Percentiles rank a stretch among this genome's conserved stretches.
Conservation (phyloP, 2,113 vertebrate species). For the Stigmatopora argus region DNA sequence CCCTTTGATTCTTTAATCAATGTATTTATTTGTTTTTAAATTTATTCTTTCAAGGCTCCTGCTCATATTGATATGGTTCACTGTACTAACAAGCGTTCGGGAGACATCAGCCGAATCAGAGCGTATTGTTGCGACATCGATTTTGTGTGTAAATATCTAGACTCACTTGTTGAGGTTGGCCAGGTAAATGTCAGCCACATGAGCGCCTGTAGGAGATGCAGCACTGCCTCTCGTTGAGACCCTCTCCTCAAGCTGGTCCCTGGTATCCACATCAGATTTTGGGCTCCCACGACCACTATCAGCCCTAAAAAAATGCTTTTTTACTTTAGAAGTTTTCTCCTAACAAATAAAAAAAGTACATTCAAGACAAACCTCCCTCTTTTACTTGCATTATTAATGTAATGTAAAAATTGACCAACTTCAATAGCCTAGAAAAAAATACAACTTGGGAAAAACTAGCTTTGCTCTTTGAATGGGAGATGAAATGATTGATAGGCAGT, state of each 20-base stretch:
- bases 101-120: no score
- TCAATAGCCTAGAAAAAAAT: not conserved
- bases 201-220: constrained; percentile 87
- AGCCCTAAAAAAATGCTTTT: constrained; percentile 64
- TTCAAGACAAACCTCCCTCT: not conserved
- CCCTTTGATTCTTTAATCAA: no score
- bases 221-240: constrained; percentile 85
- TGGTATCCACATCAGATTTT: constrained; percentile 85
- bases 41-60: no score
- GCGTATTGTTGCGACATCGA: no score
- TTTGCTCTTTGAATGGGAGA: not conserved
- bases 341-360: not conserved
- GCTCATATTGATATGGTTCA: no score
- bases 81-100: no score
- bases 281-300: constrained; percentile 89
- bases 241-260: constrained; percentile 80
- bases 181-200: constrained; percentile 96
- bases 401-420: not conserved
- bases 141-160: not conserved
- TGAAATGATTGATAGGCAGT: not conserved
- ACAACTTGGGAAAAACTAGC: not conserved
- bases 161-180: constrained; percentile 98
- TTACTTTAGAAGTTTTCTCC: not conserved
- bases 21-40: no score
- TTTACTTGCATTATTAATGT: not conserved